Conservation (phyloP, 1,140 invertebrate species). For the Neodiprion pinetum region DNA sequence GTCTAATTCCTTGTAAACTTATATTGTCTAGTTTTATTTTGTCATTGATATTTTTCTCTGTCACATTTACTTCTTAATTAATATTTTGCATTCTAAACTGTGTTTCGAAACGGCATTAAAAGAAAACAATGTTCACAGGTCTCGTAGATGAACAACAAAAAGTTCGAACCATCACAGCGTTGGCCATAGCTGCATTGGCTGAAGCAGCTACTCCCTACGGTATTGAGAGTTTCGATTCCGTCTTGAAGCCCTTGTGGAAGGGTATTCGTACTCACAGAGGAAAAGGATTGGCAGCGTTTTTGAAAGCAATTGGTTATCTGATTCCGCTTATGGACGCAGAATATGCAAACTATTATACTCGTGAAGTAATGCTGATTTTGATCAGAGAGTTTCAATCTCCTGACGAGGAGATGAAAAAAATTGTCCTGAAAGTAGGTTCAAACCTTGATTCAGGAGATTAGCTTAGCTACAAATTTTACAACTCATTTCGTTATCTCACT, state of each 20-base stretch:
- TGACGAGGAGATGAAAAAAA: slow-evolving; percentile 99
- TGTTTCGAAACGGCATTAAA: background rate
- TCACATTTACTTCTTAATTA: background rate
- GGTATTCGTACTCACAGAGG: slow-evolving; percentile 98
- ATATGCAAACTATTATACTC: slow-evolving; percentile 99
- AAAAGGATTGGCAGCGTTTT: slow-evolving; percentile 97
- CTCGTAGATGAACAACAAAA: slow-evolving; percentile 88
- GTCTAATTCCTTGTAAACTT: slow-evolving; percentile 13
- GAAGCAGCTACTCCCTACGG: slow-evolving; percentile 99
- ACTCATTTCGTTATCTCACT: slow-evolving; percentile 17
- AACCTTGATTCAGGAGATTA: slow-evolving; percentile 1
- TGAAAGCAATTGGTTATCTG: slow-evolving; percentile 99
- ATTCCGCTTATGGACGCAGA: slow-evolving; percentile 99
- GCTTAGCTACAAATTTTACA: slow-evolving; percentile 15
- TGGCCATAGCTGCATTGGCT: slow-evolving; percentile 96
- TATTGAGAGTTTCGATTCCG: slow-evolving; percentile 99
- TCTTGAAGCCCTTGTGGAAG: slow-evolving; percentile 99
- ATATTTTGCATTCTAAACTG: background rate
- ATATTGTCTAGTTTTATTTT: background rate
- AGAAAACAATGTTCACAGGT: slow-evolving; percentile 48
- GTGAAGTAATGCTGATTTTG: slow-evolving; percentile 99
- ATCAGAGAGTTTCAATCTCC: slow-evolving; percentile 99
- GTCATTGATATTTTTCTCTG: background rate
- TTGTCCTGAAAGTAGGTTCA: slow-evolving; percentile 89
- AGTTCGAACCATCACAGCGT: slow-evolving; percentile 96